Conservation (phyloP, 2,113 vertebrate genomes). For the Sminthopsis crassicaudata region DNA sequence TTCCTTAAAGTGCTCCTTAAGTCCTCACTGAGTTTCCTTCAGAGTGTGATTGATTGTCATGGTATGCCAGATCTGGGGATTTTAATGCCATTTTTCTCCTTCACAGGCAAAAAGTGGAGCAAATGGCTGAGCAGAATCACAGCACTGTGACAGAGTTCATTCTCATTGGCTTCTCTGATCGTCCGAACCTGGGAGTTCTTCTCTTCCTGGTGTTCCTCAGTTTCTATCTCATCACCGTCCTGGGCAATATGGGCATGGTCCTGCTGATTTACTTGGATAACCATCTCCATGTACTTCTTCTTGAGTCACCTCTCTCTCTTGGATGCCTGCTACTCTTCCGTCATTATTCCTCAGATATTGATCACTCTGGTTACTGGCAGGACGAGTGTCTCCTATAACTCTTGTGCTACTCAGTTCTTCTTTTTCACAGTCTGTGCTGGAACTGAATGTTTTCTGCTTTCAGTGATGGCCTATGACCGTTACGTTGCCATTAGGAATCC, state of each 20-base stretch:
- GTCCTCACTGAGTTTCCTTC: background rate
- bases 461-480: constrained; percentile 70
- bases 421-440: constrained; percentile 64
- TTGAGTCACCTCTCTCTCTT: constrained; percentile 64
- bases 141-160: constrained; percentile 61
- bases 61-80: background rate
- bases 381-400: background rate
- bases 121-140: constrained; percentile 57
- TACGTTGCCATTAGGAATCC: constrained; percentile 47
- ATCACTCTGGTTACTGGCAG: constrained; percentile 10
- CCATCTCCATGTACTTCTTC: constrained; percentile 65
- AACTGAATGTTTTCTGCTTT: constrained; percentile 62
- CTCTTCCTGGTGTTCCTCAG: constrained; percentile 63
- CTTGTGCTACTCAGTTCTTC: constrained; percentile 64
- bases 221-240: constrained; percentile 61
- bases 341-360: constrained; percentile 70
- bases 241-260: constrained; percentile 71
- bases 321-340: constrained; percentile 48
- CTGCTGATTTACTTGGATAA: constrained; percentile 51
- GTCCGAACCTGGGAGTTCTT: background rate
- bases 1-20: no score
- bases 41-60: background rate
- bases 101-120: background rate
- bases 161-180: constrained; percentile 64
- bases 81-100: background rate